Conservation (phyloP, 2,113 vertebrate species). For the Phalacrocorax pelagicus region DNA sequence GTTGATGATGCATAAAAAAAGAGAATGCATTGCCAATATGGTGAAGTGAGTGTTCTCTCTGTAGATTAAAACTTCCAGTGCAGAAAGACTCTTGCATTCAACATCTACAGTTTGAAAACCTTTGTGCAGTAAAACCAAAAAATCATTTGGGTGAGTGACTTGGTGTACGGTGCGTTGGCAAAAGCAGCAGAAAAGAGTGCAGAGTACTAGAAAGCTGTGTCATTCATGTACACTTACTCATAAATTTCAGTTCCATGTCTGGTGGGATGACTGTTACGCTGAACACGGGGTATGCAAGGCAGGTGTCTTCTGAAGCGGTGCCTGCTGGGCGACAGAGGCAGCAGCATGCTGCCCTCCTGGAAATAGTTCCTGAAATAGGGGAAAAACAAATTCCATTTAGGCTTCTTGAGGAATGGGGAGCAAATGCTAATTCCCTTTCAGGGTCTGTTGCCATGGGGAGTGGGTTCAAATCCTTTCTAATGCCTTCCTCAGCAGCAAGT, state of each 20-base stretch:
- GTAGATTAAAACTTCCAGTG: neutral
- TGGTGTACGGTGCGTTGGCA: neutral
- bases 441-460: conserved; percentile 64
- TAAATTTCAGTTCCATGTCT: neutral
- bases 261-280: neutral
- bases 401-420: conserved; percentile 37
- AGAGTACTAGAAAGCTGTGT: neutral
- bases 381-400: conserved; percentile 25
- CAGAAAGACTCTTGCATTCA: neutral
- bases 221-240: fast-evolving
- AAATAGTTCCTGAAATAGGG: neutral
- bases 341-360: neutral
- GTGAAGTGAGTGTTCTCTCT: neutral
- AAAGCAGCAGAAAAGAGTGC: neutral
- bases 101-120: neutral
- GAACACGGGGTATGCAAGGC: neutral
- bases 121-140: neutral
- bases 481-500: conserved; percentile 12
- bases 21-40: neutral
- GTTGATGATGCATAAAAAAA: neutral
- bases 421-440: conserved; percentile 66
- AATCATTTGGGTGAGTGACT: neutral
- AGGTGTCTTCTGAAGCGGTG: neutral
- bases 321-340: neutral
- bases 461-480: conserved; percentile 56